Evolutionary conservation across 2,888 invertebrate genomes (phyloP).

Genomic region (Luperina testacea): DNA sequence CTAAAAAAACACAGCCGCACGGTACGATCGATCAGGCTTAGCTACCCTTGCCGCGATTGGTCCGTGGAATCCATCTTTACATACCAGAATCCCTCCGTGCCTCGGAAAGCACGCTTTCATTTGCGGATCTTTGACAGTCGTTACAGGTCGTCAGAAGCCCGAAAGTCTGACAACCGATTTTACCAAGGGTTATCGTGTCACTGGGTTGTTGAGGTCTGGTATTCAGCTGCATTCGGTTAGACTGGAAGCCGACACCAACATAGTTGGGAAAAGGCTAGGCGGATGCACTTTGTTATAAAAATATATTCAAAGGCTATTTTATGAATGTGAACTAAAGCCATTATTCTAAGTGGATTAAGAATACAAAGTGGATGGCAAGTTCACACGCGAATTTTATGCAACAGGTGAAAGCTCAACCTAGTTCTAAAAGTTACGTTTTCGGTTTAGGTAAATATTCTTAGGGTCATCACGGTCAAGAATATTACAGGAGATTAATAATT

Average conservation of each 20-base stretch:
- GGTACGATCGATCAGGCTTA: neutral
- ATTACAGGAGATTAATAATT: neutral
- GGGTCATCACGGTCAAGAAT: constrained; percentile 8
- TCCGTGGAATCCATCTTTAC: neutral
- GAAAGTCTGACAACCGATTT: neutral
- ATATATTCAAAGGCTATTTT: neutral
- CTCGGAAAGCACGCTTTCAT: neutral
- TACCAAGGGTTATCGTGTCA: neutral
- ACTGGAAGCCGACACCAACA: neutral
- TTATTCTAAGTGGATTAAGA: constrained; percentile 2
- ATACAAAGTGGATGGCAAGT: constrained; percentile 23
- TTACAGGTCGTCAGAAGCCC: neutral
- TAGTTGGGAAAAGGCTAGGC: neutral
- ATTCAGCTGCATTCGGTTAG: too few species aligned
- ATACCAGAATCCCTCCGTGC: neutral
- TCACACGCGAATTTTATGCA: constrained; percentile 40
- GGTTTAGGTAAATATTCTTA: neutral
- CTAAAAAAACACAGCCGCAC: neutral
- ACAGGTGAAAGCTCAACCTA: constrained; percentile 33
- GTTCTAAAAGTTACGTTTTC: neutral
- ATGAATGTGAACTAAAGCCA: neutral
- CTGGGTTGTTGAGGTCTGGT: too few species aligned
- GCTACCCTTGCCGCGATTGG: neutral
- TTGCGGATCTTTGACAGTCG: neutral
- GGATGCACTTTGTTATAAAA: neutral